Base-by-base conservation (phyloP, 1,140 invertebrate genomes). In the Psix sp. region DNA sequence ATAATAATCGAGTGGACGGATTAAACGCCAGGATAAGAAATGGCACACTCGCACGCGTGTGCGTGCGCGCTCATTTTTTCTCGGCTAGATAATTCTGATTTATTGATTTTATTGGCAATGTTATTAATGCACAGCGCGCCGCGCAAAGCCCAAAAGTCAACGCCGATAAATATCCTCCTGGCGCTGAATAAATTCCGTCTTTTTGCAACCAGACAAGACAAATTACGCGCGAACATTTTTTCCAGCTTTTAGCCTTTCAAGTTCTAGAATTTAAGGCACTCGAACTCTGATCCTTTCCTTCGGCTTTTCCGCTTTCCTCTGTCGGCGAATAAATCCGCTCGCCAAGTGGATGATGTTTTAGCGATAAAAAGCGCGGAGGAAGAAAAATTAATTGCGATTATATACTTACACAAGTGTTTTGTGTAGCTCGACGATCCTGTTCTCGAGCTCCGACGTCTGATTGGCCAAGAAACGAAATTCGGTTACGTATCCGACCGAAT, bases 401-500 rank as follows among this genome's bases (percentile, higher is more conserved):
- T 45, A 62, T 45, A 89, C 91, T 91, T 90, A 95, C 94, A 91
- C 90, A 36, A 97, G 89, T 33, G 91, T 92, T 83, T 96, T 93
- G 84, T 96, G 98, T 63, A 97, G 90, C 81, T 98, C 95, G 18
- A 94, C 91, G 71, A 98, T 96, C 70, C 92, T 91, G 14, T 91
- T 88, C 86, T 99, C 97, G 74, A 99, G 88, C 80, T 97, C 95
- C 26, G 95, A 92, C 20, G 95, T 95, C 87, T 99, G 97, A 86
- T 96, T 95, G 13, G 96, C 92, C 52, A 98, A 89, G 84, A 99
- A 95, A 45, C 96, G 92, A 88, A 99, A 99, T 90, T 99, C 97
- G 1, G 97, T 98, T 18, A 99, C 94, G 83, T 98, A 98, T 14
- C 95, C 96, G 7, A 93, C 91, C 1, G 93, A 93, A 85, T 99